Evolutionary conservation across 2,113 vertebrate genomes (phyloP), one percentile per base, ranked within the genome.

Genomic region (Mormyrus lacerda): DNA sequence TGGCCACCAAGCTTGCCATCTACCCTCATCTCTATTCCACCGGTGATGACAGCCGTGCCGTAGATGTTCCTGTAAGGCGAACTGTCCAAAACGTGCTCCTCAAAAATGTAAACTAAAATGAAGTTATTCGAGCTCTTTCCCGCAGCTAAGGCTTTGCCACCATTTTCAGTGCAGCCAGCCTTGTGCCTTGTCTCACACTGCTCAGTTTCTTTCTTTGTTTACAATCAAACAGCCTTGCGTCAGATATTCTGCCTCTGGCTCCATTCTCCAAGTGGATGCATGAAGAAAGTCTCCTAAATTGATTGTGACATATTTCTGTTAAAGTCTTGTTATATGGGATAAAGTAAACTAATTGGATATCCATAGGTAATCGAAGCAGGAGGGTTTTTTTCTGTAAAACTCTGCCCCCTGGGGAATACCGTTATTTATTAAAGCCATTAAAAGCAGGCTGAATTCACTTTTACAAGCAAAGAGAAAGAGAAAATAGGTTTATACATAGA

Each of bases 341-440:
- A 92, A 91, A 92, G 91, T 86, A 89, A 91, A 89, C 88, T 91
- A 93, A 93, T 92, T 93, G 91, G 92, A 89, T 84, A 90, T 92
- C 91, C 82, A 88, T 7, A 1, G 89, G 91, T 89, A 91, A 83
- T 58, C 50, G 0, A 89, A 76, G 8, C 31, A 31, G 85, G 85
- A 17, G 44, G 39, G 42, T 69, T 86, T n/a, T 89, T 69, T 11
- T 69, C 61, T 27, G n/a, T 31, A 69, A 69, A 69, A 69, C 10
- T 69, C 10, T 3, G 27, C 13, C 61, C n/a, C 61, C 89, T 44
- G 84, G 83, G 44, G 7, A 69, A 69, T n/a, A 13, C 58, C 9
- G n/a, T 47, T 27, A 31, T 88, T 87, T 21, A 50, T 58, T 87
- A 87, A 87, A 87, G 31, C 47, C 5, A 73, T 45, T 48, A 48